Conservation (phyloP, 2,797 vertebrate genomes). For the Aselliscus stoliczkanus region DNA sequence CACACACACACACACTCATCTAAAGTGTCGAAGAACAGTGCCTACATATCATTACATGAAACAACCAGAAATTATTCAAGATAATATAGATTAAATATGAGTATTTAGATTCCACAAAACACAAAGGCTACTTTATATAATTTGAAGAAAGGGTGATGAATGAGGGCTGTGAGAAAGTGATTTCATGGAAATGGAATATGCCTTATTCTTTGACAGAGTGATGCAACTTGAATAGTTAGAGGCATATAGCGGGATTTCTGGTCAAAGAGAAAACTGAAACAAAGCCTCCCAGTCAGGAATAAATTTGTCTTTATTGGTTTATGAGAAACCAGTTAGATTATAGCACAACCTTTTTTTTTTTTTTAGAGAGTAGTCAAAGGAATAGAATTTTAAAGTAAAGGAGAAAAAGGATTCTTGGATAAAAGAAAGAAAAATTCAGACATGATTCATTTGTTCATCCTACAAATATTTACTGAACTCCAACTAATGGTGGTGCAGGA, state of each 20-base stretch:
- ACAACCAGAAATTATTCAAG: not conserved
- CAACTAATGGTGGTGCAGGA: not conserved
- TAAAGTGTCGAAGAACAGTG: not conserved
- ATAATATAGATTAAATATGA: not conserved
- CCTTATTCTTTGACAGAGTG: not conserved
- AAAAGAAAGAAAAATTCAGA: not conserved
- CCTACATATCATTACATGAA: conserved; percentile 1
- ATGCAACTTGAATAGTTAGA: not conserved
- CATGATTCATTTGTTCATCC: not conserved
- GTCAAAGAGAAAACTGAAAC: not conserved
- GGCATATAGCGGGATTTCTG: not conserved
- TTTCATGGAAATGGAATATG: not conserved
- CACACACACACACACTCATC: not conserved
- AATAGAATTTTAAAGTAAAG: not conserved
- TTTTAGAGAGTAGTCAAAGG: not conserved
- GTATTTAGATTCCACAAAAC: not conserved
- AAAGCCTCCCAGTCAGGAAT: not conserved
- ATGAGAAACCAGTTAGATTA: not conserved
- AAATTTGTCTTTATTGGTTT: not conserved
- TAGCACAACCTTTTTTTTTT: not conserved
- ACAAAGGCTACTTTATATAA: not conserved
- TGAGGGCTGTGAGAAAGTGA: not conserved
- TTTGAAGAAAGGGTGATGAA: not conserved
- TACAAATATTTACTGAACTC: not conserved
- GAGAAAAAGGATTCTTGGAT: not conserved